Evolutionary conservation across 1,140 invertebrate species (phyloP).

Genomic region (Eciton burchellii): DNA sequence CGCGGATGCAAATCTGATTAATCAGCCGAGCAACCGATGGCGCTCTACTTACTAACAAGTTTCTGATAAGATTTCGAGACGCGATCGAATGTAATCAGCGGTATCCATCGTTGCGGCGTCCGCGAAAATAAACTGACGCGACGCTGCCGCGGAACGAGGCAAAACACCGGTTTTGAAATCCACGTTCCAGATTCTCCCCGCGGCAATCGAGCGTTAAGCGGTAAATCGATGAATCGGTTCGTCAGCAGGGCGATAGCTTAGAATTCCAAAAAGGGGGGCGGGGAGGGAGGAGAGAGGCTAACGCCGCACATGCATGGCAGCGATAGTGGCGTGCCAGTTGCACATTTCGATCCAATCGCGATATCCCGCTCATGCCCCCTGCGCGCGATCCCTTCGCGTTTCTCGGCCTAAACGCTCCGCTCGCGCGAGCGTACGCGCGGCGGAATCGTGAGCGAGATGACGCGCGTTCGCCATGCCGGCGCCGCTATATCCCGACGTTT

Average conservation of each 20-base stretch:
- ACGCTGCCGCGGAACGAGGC: not conserved
- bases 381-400: constrained; percentile 1
- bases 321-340: constrained; percentile 16
- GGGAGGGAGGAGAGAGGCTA: no score
- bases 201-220: not conserved
- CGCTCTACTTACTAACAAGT: not conserved
- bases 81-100: no score
- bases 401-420: constrained; percentile 27
- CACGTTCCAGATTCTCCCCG: not conserved
- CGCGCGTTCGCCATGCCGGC: not conserved
- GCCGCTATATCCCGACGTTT: constrained; percentile 29
- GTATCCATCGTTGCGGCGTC: no score
- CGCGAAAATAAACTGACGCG: not conserved
- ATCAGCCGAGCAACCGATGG: not conserved
- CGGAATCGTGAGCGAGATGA: not conserved
- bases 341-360: constrained; percentile 41
- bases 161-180: not conserved
- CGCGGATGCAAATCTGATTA: not conserved
- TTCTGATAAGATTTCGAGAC: not conserved
- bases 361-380: not conserved
- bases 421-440: constrained; percentile 8
- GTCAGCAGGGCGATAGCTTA: constrained; percentile 19
- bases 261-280: constrained; percentile 29
- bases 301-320: not conserved
- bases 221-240: constrained; percentile 1